These are phyloP conservation scores for Drosophila kambysellisi DNA, from an alignment of 2,888 invertebrate species.

Conservation along the genomic window DNA sequence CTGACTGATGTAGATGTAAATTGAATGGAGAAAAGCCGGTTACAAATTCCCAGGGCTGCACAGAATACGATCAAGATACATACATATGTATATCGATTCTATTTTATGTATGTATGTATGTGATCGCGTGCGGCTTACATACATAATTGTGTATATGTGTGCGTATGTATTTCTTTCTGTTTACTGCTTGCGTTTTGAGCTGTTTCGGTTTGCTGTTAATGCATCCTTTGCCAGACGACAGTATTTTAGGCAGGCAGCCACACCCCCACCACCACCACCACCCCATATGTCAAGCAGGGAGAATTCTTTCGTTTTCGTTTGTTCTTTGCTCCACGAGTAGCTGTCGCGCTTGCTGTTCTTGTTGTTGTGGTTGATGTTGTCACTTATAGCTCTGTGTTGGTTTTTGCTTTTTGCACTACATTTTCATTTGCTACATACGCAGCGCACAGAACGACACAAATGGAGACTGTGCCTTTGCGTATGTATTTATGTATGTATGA, in stretches of 20 bases:
- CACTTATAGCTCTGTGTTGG: constrained; percentile 30
- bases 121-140: constrained; percentile 39
- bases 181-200: constrained; percentile 17
- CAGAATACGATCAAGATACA: constrained; percentile 32
- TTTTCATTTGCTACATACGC: constrained; percentile 44
- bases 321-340: constrained; percentile 19
- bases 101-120: constrained; percentile 10
- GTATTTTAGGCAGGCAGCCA: constrained; percentile 27
- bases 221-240: constrained; percentile 49
- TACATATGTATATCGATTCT: constrained; percentile 3
- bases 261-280: constrained; percentile 11
- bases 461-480: constrained; percentile 30
- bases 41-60: constrained; percentile 41
- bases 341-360: constrained; percentile 15
- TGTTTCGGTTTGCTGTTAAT: constrained; percentile 32
- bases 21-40: constrained; percentile 47
- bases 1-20: constrained; percentile 36
- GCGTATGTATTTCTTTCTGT: constrained; percentile 3
- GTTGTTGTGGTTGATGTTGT: constrained; percentile 29
- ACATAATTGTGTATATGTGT: not conserved
- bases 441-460: constrained; percentile 28
- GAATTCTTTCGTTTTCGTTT: constrained; percentile 43
- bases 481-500: not conserved
- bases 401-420: constrained; percentile 44
- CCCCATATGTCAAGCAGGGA: constrained; percentile 25